Evolutionary conservation across 37 sponge, comb jelly and placozoan species (phyloP), one percentile per base, ranked within the genome.

Genomic region (Oscarella lobularis): DNA sequence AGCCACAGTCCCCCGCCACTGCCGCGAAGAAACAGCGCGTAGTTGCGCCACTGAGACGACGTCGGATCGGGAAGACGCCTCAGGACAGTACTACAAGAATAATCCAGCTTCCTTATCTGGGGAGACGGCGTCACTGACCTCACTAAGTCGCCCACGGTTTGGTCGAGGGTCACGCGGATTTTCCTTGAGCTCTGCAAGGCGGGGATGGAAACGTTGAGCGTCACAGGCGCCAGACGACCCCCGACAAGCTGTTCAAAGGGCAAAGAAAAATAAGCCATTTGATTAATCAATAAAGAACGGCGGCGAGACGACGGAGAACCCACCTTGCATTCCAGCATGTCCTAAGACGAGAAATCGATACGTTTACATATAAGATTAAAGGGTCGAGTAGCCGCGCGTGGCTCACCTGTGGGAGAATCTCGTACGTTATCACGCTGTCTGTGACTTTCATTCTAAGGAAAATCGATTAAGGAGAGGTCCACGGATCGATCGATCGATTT

Each of bases 111-210:
- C 1, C 20, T 48, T 27, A 48, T 27, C 71, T 5, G n/a, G n/a
- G n/a, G n/a, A n/a, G n/a, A n/a, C n/a, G n/a, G 41, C 9, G 39
- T 31, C 20, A 9, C 67, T 71, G 3, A 92, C 92, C 88, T 92
- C 72, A 87, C 83, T 1, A 92, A 78, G 38, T 92, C 93, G 39
- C 93, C 93, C 0, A 92, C 87, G 39, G 93, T 92, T 39, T 92
- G 88, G 34, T 92, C 93, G 31, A 92, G 82, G 38, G 83, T 76
- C 33, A 85, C 89, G 67, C 86, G 83, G 33, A 92, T 85, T 66
- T 83, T 85, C 39, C 89, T 76, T 31, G 41, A 75, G 80, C 89
- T 86, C 33, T 92, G 81, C n/a, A 85, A 84, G 40, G 73, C 69
- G 2, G 93, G 89, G n/a, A 88, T 85, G 72, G 80, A 77, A 30